Evolutionary conservation across 2,113 vertebrate genomes (phyloP).

Genomic region (Pteruthius melanotis): DNA sequence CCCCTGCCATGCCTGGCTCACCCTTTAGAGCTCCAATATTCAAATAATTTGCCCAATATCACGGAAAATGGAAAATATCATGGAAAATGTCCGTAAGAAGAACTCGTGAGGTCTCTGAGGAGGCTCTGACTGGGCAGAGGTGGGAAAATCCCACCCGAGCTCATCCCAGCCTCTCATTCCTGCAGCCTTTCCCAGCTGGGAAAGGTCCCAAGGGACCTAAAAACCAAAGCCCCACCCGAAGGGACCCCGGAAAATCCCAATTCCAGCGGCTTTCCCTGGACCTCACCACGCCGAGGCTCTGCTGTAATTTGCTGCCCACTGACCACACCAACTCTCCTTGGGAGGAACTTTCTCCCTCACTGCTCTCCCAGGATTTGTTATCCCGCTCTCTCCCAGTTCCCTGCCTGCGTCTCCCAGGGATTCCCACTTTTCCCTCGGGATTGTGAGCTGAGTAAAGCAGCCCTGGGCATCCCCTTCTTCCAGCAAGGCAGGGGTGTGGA

Average conservation of each 20-base stretch:
- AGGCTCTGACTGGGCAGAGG: background rate
- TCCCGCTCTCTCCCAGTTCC: background rate
- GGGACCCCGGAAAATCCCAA: background rate
- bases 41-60: background rate
- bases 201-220: too few species aligned
- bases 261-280: background rate
- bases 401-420: background rate
- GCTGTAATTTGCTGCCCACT: background rate
- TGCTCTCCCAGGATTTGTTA: background rate
- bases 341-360: background rate
- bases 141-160: background rate
- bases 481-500: background rate
- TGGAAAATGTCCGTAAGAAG: background rate
- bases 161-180: background rate
- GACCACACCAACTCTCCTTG: background rate
- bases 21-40: background rate
- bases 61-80: accelerated
- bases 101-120: background rate
- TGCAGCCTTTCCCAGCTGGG: background rate
- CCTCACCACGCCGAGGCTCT: background rate
- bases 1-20: background rate
- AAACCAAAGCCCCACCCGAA: background rate
- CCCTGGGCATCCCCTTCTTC: background rate
- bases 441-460: background rate
- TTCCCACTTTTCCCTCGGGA: background rate